Conservation (phyloP, 2,113 vertebrate species). For the Phaethon lepturus region DNA sequence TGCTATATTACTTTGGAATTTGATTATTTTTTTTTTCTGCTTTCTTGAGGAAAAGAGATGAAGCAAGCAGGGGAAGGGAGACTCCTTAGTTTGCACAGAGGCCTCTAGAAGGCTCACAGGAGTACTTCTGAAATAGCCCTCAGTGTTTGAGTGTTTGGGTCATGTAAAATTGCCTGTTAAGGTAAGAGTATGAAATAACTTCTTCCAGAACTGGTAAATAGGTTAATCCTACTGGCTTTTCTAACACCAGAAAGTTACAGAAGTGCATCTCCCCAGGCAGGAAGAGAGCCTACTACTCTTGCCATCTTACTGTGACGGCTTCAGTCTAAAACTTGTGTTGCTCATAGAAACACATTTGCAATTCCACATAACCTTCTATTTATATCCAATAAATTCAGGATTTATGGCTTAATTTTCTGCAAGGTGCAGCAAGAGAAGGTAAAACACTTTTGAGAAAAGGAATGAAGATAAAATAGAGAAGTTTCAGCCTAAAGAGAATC, state of each 20-base stretch:
- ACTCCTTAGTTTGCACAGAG: not conserved
- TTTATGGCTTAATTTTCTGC: slow-evolving; percentile 34
- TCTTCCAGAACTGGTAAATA: not conserved
- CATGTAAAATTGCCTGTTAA: not conserved
- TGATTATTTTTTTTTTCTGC: not conserved
- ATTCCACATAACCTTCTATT: not conserved
- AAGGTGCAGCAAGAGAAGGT: not conserved
- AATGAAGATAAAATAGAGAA: not conserved
- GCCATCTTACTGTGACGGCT: not conserved
- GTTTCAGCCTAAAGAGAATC: not conserved
- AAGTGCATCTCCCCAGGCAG: fast-evolving
- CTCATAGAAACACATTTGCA: not conserved
- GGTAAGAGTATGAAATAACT: not conserved
- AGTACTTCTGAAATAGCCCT: not conserved
- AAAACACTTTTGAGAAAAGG: not conserved
- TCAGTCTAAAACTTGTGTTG: not conserved
- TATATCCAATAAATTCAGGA: not conserved
- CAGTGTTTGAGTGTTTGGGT: not conserved
- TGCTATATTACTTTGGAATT: not conserved
- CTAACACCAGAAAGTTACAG: too few species aligned
- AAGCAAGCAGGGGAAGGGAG: too few species aligned
- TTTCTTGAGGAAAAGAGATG: not conserved
- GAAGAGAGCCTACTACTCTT: not conserved
- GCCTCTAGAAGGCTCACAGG: not conserved
- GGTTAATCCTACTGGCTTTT: not conserved